A percentile compares a stretch with the other conserved stretches of the same genome.
Evolutionary conservation across 2,888 invertebrate genomes (phyloP).

Genomic region (Amphipyra tragopoginis): DNA sequence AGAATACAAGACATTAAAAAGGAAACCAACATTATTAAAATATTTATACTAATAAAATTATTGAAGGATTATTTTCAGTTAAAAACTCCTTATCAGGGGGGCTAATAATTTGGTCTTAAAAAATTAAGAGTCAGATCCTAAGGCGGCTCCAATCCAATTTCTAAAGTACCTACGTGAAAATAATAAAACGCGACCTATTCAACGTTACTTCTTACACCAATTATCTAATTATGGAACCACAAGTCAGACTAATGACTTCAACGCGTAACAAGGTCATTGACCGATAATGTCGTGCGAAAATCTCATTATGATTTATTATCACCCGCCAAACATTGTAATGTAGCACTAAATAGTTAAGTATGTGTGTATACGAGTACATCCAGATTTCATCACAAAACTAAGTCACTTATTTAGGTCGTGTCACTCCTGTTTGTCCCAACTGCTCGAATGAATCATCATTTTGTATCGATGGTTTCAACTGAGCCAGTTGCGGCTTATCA

Average conservation of each 20-base stretch:
- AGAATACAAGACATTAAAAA: no score
- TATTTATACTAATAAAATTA: no score
- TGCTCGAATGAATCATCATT: slow-evolving; percentile 17
- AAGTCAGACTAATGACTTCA: slow-evolving; percentile 28
- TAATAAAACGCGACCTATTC: slow-evolving; percentile 3
- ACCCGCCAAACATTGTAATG: background rate
- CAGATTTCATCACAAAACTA: background rate
- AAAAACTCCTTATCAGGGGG: background rate
- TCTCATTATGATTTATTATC: slow-evolving; percentile 9
- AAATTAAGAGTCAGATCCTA: no score
- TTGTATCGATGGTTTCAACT: slow-evolving; percentile 8
- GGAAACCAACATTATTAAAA: no score
- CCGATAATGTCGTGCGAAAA: slow-evolving; percentile 38
- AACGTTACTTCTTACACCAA: slow-evolving; percentile 22
- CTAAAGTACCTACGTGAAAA: background rate
- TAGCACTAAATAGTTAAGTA: background rate
- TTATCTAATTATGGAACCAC: slow-evolving; percentile 25
- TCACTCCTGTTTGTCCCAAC: background rate
- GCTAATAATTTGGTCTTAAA: no score
- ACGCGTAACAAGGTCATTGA: slow-evolving; percentile 39
- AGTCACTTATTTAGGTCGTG: background rate
- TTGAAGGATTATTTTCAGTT: background rate
- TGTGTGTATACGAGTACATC: no score
- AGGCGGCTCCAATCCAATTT: background rate
- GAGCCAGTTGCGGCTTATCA: slow-evolving; percentile 22